A percentile compares a stretch with the other conserved stretches of the same genome.
Evolutionary conservation across 2,888 invertebrate species (phyloP).

Genomic region (Ormia ochracea): DNA sequence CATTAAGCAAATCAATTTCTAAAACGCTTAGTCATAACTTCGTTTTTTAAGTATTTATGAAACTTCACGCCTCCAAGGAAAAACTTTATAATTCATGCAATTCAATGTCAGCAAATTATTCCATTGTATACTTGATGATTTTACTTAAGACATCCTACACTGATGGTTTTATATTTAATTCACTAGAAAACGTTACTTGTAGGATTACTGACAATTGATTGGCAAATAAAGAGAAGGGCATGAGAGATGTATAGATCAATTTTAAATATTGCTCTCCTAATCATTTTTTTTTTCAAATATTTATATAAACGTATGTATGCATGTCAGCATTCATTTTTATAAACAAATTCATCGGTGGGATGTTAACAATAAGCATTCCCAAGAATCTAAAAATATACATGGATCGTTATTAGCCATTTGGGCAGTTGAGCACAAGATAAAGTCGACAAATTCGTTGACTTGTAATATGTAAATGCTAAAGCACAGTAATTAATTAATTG

Average conservation of each 20-base stretch:
- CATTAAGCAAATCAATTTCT: not conserved
- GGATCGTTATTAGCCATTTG: too few species aligned
- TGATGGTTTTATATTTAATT: conserved; percentile 25
- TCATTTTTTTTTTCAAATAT: conserved; percentile 1
- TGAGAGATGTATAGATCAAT: not conserved
- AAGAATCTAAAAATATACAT: not conserved
- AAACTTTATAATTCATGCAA: not conserved
- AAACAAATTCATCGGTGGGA: conserved; percentile 25
- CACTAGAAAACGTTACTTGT: conserved; percentile 4
- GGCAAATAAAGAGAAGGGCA: conserved; percentile 7
- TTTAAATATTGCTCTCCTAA: not conserved
- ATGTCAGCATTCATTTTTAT: not conserved
- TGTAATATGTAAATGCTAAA: too few species aligned
- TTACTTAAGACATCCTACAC: not conserved
- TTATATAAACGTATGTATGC: too few species aligned
- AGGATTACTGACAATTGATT: conserved; percentile 44
- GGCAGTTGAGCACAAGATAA: too few species aligned
- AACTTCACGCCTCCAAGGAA: not conserved
- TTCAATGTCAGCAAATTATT: not conserved
- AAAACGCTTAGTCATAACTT: not conserved
- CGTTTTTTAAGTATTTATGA: not conserved
- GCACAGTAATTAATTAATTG: too few species aligned
- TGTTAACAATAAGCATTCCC: not conserved
- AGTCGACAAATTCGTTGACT: too few species aligned
- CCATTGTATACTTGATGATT: not conserved